Evolutionary conservation across 1,140 invertebrate species (phyloP).

Genomic region (Palaemon carinicauda): DNA sequence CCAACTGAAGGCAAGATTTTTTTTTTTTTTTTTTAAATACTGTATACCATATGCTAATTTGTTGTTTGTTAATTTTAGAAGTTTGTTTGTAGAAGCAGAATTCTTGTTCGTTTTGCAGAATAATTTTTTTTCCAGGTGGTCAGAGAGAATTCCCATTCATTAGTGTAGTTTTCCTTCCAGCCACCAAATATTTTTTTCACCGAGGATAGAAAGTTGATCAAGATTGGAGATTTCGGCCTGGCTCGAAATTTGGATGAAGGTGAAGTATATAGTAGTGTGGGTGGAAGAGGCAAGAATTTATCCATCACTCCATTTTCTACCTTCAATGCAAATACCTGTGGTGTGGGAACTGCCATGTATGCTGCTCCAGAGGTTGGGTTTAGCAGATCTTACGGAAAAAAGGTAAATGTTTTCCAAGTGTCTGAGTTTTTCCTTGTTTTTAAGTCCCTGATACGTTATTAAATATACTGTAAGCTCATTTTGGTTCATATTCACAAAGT

Average conservation of each 20-base stretch:
- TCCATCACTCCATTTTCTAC: neutral
- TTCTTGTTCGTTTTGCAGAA: too few relatives aligned
- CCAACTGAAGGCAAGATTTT: too few relatives aligned
- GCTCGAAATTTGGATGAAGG: neutral
- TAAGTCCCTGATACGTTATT: too few relatives aligned
- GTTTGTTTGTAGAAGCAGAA: neutral
- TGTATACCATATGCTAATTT: too few relatives aligned
- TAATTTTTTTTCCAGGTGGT: neutral
- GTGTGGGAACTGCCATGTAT: constrained; percentile 34
- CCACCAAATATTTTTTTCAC: constrained; percentile 47
- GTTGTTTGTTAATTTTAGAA: neutral
- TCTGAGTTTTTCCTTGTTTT: too few relatives aligned
- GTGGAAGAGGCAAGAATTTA: neutral
- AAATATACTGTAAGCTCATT: neutral
- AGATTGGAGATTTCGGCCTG: constrained; percentile 38
- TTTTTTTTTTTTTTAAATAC: too few relatives aligned
- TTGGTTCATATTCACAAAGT: neutral
- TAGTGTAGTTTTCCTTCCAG: neutral
- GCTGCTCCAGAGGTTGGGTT: constrained; percentile 22
- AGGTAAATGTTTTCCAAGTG: too few relatives aligned
- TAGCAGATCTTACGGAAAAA: constrained; percentile 1
- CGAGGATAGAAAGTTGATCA: neutral
- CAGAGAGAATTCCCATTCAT: neutral
- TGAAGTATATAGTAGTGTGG: neutral
- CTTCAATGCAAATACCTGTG: neutral